Percentiles rank a stretch among this genome's conserved stretches.
Evolutionary conservation across 2,888 invertebrate genomes (phyloP).

Genomic region (Andrena flavipes): DNA sequence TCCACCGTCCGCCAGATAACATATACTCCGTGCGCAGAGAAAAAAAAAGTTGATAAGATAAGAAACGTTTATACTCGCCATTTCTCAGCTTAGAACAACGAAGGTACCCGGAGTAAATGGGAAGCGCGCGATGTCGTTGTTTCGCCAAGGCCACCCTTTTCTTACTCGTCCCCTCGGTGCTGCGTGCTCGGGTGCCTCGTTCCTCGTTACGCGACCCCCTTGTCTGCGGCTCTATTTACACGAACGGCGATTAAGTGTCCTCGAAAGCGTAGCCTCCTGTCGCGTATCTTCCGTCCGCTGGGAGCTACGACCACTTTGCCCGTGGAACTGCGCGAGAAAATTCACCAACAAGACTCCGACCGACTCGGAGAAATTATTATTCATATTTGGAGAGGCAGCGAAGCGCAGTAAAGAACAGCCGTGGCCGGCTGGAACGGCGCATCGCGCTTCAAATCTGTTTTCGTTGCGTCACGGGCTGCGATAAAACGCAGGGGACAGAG

Average conservation of each 20-base stretch:
- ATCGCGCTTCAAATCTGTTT: conserved; percentile 6
- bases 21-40: not conserved
- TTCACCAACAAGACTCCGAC: conserved; percentile 1
- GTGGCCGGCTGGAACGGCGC: not conserved
- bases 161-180: not conserved
- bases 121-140: not conserved
- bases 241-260: conserved; percentile 53
- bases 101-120: not conserved
- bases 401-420: conserved; percentile 33
- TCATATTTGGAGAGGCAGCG: conserved; percentile 35
- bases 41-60: conserved; percentile 38
- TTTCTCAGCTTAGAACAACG: conserved; percentile 3
- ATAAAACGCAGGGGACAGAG: not conserved
- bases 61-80: conserved; percentile 7
- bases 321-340: too few relatives aligned
- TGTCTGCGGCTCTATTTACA: conserved; percentile 49
- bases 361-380: conserved; percentile 49
- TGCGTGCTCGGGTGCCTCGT: conserved; percentile 24
- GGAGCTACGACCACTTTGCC: too few relatives aligned
- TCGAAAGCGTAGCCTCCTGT: conserved; percentile 25
- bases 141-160: not conserved
- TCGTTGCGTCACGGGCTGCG: not conserved
- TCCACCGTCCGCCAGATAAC: not conserved
- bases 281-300: not conserved
- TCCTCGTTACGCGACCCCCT: conserved; percentile 22